phyloP scores from a whole-genome alignment of 2,797 vertebrate genomes.

The Hyperoplus lanceolatus region DNA sequence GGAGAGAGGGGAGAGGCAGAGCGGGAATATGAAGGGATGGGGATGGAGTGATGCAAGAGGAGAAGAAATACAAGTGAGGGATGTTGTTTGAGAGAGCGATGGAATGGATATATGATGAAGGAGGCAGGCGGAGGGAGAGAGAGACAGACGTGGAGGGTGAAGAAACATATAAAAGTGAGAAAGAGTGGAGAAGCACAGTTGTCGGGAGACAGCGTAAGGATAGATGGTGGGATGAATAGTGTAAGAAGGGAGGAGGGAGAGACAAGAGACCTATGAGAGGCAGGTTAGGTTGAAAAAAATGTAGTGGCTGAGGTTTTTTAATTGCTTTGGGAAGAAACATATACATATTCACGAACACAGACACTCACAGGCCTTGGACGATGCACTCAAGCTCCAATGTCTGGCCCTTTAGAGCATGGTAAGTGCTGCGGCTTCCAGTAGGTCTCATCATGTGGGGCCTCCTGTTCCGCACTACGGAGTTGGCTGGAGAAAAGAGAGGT shows the following conservation, averaged over 20 bases:
- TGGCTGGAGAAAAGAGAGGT: constrained; percentile 81
- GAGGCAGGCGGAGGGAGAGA: not conserved
- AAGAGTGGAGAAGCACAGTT: constrained; percentile 3
- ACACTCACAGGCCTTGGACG: constrained; percentile 92
- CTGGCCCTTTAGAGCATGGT: constrained; percentile 87
- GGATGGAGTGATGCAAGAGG: not conserved
- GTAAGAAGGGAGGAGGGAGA: constrained; percentile 12
- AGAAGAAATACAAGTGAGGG: not conserved
- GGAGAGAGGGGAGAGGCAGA: not conserved
- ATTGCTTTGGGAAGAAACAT: constrained; percentile 38
- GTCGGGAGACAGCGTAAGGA: constrained; percentile 19
- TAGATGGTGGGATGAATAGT: constrained; percentile 29
- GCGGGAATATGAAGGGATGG: not conserved
- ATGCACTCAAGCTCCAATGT: constrained; percentile 92
- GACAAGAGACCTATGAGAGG: constrained; percentile 32
- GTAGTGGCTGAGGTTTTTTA: constrained; percentile 25
- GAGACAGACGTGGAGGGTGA: not conserved
- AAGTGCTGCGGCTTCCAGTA: constrained; percentile 76
- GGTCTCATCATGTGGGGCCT: constrained; percentile 90
- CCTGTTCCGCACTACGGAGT: constrained; percentile 86
- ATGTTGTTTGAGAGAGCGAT: too few species aligned
- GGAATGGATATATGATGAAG: not conserved
- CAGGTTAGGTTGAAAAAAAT: constrained; percentile 56
- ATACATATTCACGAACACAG: constrained; percentile 8
- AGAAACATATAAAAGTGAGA: not conserved